Evolutionary conservation across 2,888 invertebrate genomes (phyloP).

Genomic region (Conistra vaccinii): DNA sequence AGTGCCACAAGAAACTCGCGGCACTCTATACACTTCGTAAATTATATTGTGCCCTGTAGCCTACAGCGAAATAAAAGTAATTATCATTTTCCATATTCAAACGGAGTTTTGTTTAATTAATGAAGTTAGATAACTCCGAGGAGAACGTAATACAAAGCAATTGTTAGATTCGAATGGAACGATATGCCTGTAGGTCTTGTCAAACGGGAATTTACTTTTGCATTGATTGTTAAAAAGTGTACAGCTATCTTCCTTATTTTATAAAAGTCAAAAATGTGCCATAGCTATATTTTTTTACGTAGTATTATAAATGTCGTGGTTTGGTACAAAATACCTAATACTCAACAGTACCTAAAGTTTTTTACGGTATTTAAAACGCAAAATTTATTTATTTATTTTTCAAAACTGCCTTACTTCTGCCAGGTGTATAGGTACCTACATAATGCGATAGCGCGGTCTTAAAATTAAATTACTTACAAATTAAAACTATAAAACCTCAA

Average conservation of each 20-base stretch:
- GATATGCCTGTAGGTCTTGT: not conserved
- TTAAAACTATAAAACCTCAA: no score
- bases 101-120: not conserved
- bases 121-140: not conserved
- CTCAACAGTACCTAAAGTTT: not conserved
- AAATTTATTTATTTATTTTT: no score
- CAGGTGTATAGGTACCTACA: no score
- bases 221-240: not conserved
- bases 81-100: not conserved
- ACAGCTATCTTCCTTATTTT: not conserved
- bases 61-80: not conserved
- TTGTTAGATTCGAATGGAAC: not conserved
- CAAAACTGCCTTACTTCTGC: no score
- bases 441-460: no score
- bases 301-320: not conserved
- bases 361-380: not conserved
- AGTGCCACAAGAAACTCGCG: no score
- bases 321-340: not conserved
- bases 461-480: no score
- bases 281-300: not conserved
- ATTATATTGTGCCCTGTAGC: not conserved
- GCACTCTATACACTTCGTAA: no score
- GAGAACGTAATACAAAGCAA: not conserved
- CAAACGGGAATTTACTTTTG: not conserved
- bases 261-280: not conserved